A percentile compares a stretch with the other conserved stretches of the same genome.
Conservation (phyloP, 2,113 vertebrate species). For the Himantopus leucocephalus region DNA sequence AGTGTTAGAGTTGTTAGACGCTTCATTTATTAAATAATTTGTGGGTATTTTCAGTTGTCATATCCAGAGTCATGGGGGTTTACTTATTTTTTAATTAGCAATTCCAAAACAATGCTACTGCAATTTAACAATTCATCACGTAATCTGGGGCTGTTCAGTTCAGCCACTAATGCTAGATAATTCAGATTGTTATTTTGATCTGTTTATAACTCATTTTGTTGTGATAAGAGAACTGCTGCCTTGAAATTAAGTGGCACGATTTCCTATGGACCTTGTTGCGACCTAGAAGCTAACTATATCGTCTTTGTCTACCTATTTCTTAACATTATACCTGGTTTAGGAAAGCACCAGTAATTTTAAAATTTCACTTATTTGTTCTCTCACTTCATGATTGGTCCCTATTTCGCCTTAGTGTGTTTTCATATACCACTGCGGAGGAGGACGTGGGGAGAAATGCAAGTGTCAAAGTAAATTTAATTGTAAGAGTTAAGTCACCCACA, state of each 20-base stretch:
- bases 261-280: conserved; percentile 38
- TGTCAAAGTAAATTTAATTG: conserved; percentile 54
- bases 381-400: conserved; percentile 19
- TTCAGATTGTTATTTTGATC: conserved; percentile 74
- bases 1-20: conserved; percentile 86
- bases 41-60: conserved; percentile 86
- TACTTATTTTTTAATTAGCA: conserved; percentile 82
- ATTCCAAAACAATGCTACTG: conserved; percentile 79
- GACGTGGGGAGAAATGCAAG: conserved; percentile 7
- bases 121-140: conserved; percentile 78
- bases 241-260: conserved; percentile 45
- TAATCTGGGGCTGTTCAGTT: conserved; percentile 71
- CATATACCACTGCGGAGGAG: conserved; percentile 1
- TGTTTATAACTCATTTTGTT: conserved; percentile 75
- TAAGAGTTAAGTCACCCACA: conserved; percentile 11
- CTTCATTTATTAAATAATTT: conserved; percentile 87
- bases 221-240: conserved; percentile 50
- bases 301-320: conserved; percentile 19
- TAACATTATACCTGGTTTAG: neutral
- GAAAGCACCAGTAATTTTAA: neutral
- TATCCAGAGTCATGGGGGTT: conserved; percentile 81
- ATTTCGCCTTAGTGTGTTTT: conserved; percentile 21
- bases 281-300: neutral
- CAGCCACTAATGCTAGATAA: conserved; percentile 71
- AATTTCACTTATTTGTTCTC: conserved; percentile 13